A percentile compares a stretch with the other conserved stretches of the same genome.
phyloP scores from a whole-genome alignment of 2,888 invertebrate species.

The Eilema griseolum region DNA sequence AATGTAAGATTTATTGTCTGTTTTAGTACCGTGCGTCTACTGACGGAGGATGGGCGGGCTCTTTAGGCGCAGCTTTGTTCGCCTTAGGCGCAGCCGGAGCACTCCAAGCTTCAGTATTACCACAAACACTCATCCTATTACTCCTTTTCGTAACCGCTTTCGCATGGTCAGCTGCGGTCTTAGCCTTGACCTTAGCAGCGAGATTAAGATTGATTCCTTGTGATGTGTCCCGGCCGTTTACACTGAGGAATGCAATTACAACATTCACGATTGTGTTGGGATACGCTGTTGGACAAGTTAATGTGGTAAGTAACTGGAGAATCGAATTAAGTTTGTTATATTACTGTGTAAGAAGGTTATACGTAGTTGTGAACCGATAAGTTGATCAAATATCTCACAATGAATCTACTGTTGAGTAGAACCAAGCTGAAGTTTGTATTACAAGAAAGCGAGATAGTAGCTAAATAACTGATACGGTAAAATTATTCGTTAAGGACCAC shows the following conservation, averaged over 20 bases:
- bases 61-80: conserved; percentile 92
- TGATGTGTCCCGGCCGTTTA: conserved; percentile 94
- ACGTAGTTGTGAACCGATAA: neutral
- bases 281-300: conserved; percentile 96
- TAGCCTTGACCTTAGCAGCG: conserved; percentile 94
- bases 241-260: conserved; percentile 93
- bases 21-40: conserved; percentile 94
- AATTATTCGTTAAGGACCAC: neutral
- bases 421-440: neutral
- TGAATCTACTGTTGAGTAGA: neutral
- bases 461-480: neutral
- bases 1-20: neutral
- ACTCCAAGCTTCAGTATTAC: conserved; percentile 92
- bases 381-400: neutral
- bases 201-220: conserved; percentile 94
- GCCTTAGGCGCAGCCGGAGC: conserved; percentile 92
- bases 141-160: conserved; percentile 95
- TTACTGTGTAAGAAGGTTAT: neutral
- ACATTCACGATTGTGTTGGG: conserved; percentile 95
- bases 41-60: conserved; percentile 95
- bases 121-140: conserved; percentile 93
- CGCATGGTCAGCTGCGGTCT: conserved; percentile 95
- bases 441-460: neutral
- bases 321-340: neutral
- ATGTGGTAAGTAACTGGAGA: conserved; percentile 90